phyloP scores from a whole-genome alignment of 2,888 invertebrate genomes.

The Antitype chi region DNA sequence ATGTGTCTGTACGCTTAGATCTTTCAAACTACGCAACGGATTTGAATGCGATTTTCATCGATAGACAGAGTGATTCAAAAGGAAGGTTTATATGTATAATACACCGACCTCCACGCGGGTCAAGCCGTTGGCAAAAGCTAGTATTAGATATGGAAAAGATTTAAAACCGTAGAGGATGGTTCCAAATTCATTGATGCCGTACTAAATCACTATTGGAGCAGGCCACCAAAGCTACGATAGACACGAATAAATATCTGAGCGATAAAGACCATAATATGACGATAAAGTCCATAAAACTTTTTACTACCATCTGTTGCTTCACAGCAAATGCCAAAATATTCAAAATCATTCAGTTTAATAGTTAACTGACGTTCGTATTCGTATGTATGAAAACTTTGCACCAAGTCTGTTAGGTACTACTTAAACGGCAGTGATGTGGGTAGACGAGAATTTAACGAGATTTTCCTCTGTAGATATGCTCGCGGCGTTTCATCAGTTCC shows the following conservation, averaged over 20 bases:
- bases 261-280: not conserved
- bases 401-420: conserved; percentile 40
- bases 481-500: not conserved
- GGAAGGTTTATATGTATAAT: no score
- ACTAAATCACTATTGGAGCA: not conserved
- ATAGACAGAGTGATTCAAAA: no score
- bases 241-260: conserved; percentile 9
- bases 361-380: conserved; percentile 21
- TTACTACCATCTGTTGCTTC: conserved; percentile 40
- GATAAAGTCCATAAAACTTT: conserved; percentile 25
- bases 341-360: conserved; percentile 27
- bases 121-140: no score
- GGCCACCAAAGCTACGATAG: not conserved
- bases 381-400: conserved; percentile 27
- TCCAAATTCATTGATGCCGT: not conserved
- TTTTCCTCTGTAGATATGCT: not conserved
- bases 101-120: no score
- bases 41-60: no score
- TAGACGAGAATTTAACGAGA: conserved; percentile 45
- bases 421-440: conserved; percentile 49
- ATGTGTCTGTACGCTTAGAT: no score
- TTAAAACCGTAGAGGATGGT: not conserved
- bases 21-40: no score
- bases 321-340: conserved; percentile 11
- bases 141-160: not conserved